Base-by-base conservation (phyloP, 2,888 invertebrate genomes). In the Pogonocherus hispidulus region DNA sequence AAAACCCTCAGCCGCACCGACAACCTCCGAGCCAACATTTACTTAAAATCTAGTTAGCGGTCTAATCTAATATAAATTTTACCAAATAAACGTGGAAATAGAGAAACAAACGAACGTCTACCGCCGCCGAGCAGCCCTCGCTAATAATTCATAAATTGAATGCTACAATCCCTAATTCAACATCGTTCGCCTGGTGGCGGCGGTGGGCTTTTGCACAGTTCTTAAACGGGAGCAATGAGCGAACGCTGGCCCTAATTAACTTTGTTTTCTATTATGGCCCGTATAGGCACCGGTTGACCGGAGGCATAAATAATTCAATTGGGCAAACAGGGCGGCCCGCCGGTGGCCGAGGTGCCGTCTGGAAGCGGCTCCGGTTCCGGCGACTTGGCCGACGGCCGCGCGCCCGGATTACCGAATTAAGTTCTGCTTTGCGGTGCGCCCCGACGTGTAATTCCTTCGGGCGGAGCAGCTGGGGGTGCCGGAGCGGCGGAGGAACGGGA, bases 91-190 rank as follows among this genome's bases (percentile, higher is more conserved):
- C 77, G 77, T 77, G 73, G 71, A 73, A 73, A 73, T 74, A 74
- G 71, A 74, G 73, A 74, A 74, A 74, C 73, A 74, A 74, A 74
- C 70, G 73, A 73, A 73, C 73, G 73, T 71, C 73, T 69, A 67
- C 67, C 69, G 67, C 67, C 62, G 68, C 67, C 71, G 72, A 76
- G 75, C 74, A 73, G 76, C 79, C 78, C 79, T 77, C 75, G 79
- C 79, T 82, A 85, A 85, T 85, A 84, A 85, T 85, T 85, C 84
- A 85, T 85, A 85, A 85, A 85, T 85, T 84, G 85, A 85, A 84
- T 83, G 84, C 84, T 85, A 83, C 84, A 84, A 85, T 84, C 84
- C 84, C 84, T 84, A 84, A 84, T 84, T 84, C 83, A 82, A 83
- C 84, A 82, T 83, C 82, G 81, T 83, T 84, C 81, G 81, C 82